These are phyloP conservation scores for Ctenochaetus hawaiiensis DNA, from an alignment of 2,797 vertebrate species.

Conservation along the genomic window DNA sequence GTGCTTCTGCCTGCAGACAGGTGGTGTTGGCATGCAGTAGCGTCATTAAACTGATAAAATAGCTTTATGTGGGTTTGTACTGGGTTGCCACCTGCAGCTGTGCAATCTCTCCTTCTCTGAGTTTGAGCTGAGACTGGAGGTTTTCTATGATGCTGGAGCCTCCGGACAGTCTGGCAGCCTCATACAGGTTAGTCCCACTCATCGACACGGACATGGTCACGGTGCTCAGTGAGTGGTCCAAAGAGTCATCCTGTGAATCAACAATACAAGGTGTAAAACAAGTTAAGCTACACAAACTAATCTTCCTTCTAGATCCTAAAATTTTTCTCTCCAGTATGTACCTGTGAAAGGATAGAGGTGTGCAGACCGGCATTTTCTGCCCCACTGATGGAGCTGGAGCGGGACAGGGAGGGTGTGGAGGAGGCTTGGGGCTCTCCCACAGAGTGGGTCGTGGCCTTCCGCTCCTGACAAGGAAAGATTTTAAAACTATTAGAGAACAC, in stretches of 20 bases:
- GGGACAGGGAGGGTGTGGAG: constrained; percentile 93
- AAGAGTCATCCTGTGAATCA: constrained; percentile 88
- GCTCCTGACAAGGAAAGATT: constrained; percentile 84
- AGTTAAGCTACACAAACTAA: not conserved
- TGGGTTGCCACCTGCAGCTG: constrained; percentile 91
- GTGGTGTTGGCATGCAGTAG: not conserved
- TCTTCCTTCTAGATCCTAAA: not conserved
- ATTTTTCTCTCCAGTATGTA: constrained; percentile 41
- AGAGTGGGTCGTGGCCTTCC: constrained; percentile 83
- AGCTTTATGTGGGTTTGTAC: not conserved
- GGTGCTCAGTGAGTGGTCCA: constrained; percentile 89
- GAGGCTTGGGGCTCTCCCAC: constrained; percentile 85
- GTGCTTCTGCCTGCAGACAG: not conserved
- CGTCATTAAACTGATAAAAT: not conserved
- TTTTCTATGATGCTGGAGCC: constrained; percentile 97
- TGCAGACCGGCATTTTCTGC: constrained; percentile 91
- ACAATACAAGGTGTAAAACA: not conserved
- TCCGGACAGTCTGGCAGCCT: constrained; percentile 92
- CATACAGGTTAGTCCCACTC: constrained; percentile 93
- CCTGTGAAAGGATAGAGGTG: constrained; percentile 90
- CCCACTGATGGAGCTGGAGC: constrained; percentile 96
- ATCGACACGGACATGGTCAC: constrained; percentile 87
- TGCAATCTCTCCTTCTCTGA: constrained; percentile 94
- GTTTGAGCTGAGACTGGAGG: constrained; percentile 96
- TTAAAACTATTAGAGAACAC: not conserved